Base-by-base conservation (phyloP, 2,888 invertebrate genomes). In the Arrhopalites spinosus region DNA sequence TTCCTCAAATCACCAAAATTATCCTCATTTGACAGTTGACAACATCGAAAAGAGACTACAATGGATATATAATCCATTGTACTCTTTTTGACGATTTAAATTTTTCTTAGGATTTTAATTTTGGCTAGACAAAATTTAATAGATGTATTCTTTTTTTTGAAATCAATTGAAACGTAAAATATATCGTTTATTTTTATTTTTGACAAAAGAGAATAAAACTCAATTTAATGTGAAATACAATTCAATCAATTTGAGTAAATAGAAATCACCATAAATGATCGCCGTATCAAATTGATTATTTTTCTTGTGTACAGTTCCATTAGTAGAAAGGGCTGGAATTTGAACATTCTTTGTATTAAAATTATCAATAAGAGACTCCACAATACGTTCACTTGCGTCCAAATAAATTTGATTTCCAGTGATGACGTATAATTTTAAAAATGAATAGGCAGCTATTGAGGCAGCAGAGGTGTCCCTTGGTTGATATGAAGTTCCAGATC, bases 401-500 rank as follows among this genome's bases (percentile, higher is more conserved):
- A 81, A 80, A 29, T 80, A 82, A 25, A 13, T 73, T 0, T 23
- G 0, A 3, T 79, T 74, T 20, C 50, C 71, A 3, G 80, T 82
- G 5, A 73, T 17, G 27, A 71, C 30, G 53, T 73, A 78, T 17
- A 80, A 25, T 29, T 79, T 77, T 1, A 82, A 66, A 23, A 82
- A 75, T 0, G 75, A 80, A 70, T 78, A 77, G 2, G 79, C 74
- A 1, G 78, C 79, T 11, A 82, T 77, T 1, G 81, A 56, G 0
- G 80, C 81, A 0, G 82, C 82, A 0, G 81, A 72, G 15, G 81
- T 80, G 64, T 82, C 82, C 64, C 82, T 59, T 13, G 82, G 81
- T 56, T 79, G 78, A 36, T 82, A 82, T 17, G 63, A 63, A 63
- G 20, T 30, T 0, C 59, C 70, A 3, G 70, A 61, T 20, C n/a